Percentiles rank a stretch among this genome's conserved stretches.
Conservation (phyloP, 1,140 invertebrate genomes). For the Drosophila cardini region DNA sequence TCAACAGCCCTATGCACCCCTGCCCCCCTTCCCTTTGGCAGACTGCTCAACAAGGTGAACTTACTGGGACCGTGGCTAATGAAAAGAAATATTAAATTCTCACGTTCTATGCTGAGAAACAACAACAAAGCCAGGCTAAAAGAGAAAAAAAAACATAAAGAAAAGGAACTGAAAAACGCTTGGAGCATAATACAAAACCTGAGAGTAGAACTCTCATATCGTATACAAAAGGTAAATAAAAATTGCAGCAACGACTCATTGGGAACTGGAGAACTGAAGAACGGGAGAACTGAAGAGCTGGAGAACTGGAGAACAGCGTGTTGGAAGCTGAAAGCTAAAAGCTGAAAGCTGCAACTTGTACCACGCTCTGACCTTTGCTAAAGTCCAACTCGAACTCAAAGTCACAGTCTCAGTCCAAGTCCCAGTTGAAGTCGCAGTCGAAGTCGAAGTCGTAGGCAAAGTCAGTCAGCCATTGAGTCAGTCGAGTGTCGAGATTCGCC, state of each 20-base stretch:
- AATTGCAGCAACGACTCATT: constrained; percentile 59
- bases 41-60: constrained; percentile 22
- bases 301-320: constrained; percentile 15
- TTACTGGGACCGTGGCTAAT: constrained; percentile 67
- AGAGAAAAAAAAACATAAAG: constrained; percentile 50
- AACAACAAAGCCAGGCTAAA: constrained; percentile 36
- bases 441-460: constrained; percentile 35
- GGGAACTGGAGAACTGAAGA: constrained; percentile 23
- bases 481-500: constrained; percentile 47
- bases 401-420: neutral
- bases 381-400: constrained; percentile 4
- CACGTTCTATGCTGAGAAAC: constrained; percentile 65
- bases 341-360: constrained; percentile 46
- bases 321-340: constrained; percentile 1
- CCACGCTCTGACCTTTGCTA: constrained; percentile 62
- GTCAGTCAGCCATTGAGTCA: constrained; percentile 73
- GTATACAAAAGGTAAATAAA: constrained; percentile 80
- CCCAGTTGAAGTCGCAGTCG: constrained; percentile 5
- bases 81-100: constrained; percentile 83
- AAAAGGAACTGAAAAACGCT: constrained; percentile 38
- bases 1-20: too few species aligned
- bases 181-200: constrained; percentile 36
- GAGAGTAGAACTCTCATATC: constrained; percentile 57
- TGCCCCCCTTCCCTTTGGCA: neutral
- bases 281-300: constrained; percentile 26